Conservation (phyloP, 2,113 vertebrate genomes). For the Jaculus jaculus region DNA sequence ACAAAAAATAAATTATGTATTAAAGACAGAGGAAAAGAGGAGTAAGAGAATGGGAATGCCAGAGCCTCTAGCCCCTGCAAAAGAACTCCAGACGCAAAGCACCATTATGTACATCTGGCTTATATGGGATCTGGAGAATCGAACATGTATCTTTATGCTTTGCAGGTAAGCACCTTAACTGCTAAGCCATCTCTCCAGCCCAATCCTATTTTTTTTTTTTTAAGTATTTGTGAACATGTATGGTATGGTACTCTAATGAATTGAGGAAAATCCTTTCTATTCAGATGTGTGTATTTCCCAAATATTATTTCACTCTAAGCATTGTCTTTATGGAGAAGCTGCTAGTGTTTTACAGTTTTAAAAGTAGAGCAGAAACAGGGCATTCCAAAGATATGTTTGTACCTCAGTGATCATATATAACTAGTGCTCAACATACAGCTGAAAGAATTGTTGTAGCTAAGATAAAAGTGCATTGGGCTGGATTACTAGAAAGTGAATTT, state of each 20-base stretch:
- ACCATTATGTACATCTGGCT: too few species aligned
- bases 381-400: neutral
- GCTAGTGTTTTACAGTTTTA: neutral
- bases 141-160: too few species aligned
- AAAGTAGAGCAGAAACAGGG: neutral
- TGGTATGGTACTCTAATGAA: neutral
- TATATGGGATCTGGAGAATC: too few species aligned
- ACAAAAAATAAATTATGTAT: neutral
- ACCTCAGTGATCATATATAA: neutral
- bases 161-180: too few species aligned
- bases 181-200: too few species aligned
- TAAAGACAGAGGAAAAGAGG: too few species aligned
- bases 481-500: neutral
- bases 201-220: too few species aligned
- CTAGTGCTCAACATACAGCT: accelerated
- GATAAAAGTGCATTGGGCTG: neutral
- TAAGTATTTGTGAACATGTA: neutral
- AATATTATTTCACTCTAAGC: neutral
- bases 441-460: neutral
- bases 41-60: too few species aligned
- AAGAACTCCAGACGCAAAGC: too few species aligned
- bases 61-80: too few species aligned
- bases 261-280: neutral
- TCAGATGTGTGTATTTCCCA: neutral
- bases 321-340: neutral